Evolutionary conservation across 35 echinoderm and acorn worm genomes (phyloP).

Genomic region (Holothuria glaberrima): DNA sequence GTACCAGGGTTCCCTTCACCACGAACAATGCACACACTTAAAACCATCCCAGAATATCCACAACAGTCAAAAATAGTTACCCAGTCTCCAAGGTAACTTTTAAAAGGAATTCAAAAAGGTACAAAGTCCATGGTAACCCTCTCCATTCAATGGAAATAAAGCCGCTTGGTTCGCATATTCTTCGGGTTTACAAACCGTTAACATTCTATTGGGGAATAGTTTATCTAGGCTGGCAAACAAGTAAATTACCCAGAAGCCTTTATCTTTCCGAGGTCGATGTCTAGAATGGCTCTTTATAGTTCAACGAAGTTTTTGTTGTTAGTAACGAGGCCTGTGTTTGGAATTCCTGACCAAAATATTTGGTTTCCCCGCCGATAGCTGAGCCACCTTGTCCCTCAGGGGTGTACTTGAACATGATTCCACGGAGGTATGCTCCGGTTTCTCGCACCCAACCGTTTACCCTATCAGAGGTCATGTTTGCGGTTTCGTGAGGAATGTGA

Average conservation of each 20-base stretch:
- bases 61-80: conserved; percentile 9
- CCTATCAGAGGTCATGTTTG: conserved; percentile 11
- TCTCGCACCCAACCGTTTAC: conserved; percentile 20
- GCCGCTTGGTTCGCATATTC: neutral
- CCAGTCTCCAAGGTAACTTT: conserved; percentile 8
- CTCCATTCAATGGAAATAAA: conserved; percentile 7
- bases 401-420: conserved; percentile 31
- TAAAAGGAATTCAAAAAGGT: conserved; percentile 18
- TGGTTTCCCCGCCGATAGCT: conserved; percentile 24
- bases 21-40: neutral
- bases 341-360: conserved; percentile 51
- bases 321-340: conserved; percentile 38
- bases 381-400: conserved; percentile 23
- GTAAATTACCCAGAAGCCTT: conserved; percentile 9
- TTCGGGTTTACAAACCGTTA: conserved; percentile 11
- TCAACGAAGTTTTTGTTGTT: conserved; percentile 35
- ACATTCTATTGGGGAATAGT: conserved; percentile 23
- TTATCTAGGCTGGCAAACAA: conserved; percentile 23
- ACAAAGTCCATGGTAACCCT: conserved; percentile 37
- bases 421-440: neutral
- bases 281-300: conserved; percentile 20
- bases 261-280: neutral
- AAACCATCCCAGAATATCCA: neutral
- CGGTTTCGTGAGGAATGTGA: conserved; percentile 6
- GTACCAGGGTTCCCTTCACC: too few species aligned